Base-by-base conservation (phyloP, 2,113 vertebrate genomes). In the Clarias magur region DNA sequence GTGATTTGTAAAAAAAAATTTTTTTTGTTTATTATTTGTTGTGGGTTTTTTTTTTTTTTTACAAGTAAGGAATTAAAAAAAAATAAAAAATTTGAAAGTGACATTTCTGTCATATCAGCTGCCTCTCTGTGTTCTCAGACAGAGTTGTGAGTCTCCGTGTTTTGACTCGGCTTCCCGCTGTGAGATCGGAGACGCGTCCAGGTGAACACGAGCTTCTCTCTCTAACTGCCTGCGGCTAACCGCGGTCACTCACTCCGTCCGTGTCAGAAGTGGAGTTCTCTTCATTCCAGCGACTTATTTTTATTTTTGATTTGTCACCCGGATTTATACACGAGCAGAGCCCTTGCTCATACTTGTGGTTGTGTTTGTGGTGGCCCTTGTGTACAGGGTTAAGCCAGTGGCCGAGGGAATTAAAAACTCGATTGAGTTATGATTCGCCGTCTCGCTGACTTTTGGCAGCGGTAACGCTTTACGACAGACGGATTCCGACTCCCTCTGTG, bases 221-320 rank as follows among this genome's bases (percentile, higher is more conserved):
- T 10, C 59, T 54, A 15, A 63, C 38, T 85, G 73, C 84, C 75
- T 78, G 73, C 54, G 84, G 84, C 60, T 79, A 79, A 85, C 73
- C 60, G n/a, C 75, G 80, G 54, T 19, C 38, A 6, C 27, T 9
- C n/a, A 3, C n/a, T 34, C 16, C 54, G 19, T 27, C 57, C 30
- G 57, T 23, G 60, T 25, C 15, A 8, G 59, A 34, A 17, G 25
- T 30, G n/a, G 34, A 56, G 23, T 86, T 73, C 38, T 81, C 34
- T 48, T 70, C 21, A 86, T 72, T 38, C 56, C 68, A 25, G 16
- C 3, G 85, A 53, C 30, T 68, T 86, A 80, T 25, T 57, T 54
- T 59, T 48, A 48, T 48, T 48, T 48, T n/a, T n/a, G 21, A 19
- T 76, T 63, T 65, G 75, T 80, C 56, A 4, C 27, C 38, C n/a